Base-by-base conservation (phyloP, 2,113 vertebrate genomes). In the Ceuthmochares aereus region DNA sequence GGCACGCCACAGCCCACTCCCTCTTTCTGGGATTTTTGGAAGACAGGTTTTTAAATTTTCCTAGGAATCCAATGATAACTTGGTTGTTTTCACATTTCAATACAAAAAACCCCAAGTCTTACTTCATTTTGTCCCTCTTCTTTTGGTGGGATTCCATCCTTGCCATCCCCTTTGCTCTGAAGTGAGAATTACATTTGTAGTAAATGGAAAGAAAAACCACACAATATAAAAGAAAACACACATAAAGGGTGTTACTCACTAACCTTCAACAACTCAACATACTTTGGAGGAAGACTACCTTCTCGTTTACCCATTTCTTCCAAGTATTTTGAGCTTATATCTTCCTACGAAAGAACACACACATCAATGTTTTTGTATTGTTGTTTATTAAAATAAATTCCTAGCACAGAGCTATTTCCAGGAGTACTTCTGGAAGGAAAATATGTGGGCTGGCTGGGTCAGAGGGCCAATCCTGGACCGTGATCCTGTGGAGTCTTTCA, bases 291-390 rank as follows among this genome's bases (percentile, higher is more conserved):
- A 34, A 98, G 97, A 72, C 98, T 97, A 40, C 87, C 69, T 74
- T 98, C 98, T 63, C 96, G 89, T 94, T 98, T 97, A 32, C 98
- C 98, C 80, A 98, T 1, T 83, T 97, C 97, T 75, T 98, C 98
- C 72, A 98, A 73, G 69, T 98, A 97, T 26, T 32, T 94, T 30
- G 97, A 97, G 58, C 37, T 86, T 78, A 98, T n/a, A 47, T 94
- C 92, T 76, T 98, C 98, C 98, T 98, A 22, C 36, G 92, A 95
- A 86, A 76, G 30, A 73, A 94, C 1, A 14, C 52, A 66, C 2
- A 37, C 9, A 4, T 72, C 49, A 60, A 26, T 51, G n/a, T 32
- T 81, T 85, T 36, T 17, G 21, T 40, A 47, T 30, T 70, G 32
- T n/a, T 62, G 37, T 23, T 84, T 30, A 62, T 5, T 45, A 30